Percentiles rank a stretch among this genome's conserved stretches.
Evolutionary conservation across 2,797 vertebrate species (phyloP).

Genomic region (Hoplostethus mediterraneus): DNA sequence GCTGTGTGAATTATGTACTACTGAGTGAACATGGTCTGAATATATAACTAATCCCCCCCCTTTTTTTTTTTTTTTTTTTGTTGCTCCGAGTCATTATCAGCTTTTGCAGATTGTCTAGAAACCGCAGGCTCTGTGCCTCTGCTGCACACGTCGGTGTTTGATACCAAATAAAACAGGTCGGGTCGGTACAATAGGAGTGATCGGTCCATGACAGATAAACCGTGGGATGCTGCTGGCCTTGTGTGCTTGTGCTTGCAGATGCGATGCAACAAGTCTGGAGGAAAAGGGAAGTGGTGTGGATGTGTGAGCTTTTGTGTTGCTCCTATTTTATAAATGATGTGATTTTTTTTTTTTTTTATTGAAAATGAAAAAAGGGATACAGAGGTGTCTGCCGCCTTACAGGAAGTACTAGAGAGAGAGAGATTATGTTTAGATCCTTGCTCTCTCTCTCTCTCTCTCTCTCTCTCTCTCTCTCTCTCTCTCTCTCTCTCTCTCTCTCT

Average conservation of each 20-base stretch:
- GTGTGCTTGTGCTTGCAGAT: slow-evolving; percentile 24
- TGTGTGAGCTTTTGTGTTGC: neutral
- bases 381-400: too few relatives aligned
- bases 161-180: slow-evolving; percentile 30
- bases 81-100: slow-evolving; percentile 69
- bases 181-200: slow-evolving; percentile 5
- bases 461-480: too few relatives aligned
- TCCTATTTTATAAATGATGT: too few relatives aligned
- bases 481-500: neutral
- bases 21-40: slow-evolving; percentile 50
- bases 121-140: slow-evolving; percentile 40
- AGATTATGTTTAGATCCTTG: too few relatives aligned
- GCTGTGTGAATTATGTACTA: slow-evolving; percentile 53
- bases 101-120: slow-evolving; percentile 67
- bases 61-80: too few relatives aligned
- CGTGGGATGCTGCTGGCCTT: slow-evolving; percentile 17
- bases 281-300: neutral
- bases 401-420: too few relatives aligned
- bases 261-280: slow-evolving; percentile 5
- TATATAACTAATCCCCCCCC: slow-evolving; percentile 49
- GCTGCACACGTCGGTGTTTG: slow-evolving; percentile 37
- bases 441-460: too few relatives aligned
- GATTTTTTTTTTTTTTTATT: too few relatives aligned
- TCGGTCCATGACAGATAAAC: slow-evolving; percentile 48
- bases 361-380: too few relatives aligned